Conservation (phyloP, 2,113 vertebrate species). For the Megaceryle torquata region DNA sequence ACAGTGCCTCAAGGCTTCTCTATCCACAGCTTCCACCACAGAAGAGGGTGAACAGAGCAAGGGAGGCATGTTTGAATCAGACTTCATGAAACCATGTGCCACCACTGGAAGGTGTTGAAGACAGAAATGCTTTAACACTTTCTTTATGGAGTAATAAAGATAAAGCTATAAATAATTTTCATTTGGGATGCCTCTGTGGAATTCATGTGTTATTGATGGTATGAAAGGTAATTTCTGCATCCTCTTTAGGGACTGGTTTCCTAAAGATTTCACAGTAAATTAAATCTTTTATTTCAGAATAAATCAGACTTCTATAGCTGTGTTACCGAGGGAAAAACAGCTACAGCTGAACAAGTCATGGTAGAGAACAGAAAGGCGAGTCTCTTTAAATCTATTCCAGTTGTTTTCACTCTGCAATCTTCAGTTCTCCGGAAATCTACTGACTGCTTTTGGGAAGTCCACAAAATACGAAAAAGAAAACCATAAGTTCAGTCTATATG, state of each 20-base stretch:
- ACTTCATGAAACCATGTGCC: not conserved
- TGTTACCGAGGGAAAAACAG: not conserved
- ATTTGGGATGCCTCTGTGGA: not conserved
- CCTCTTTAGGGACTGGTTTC: not conserved
- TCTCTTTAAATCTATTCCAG: not conserved
- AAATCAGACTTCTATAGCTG: not conserved
- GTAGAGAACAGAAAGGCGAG: not conserved
- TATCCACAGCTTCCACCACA: not conserved
- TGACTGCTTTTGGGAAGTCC: not conserved
- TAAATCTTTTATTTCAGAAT: not conserved
- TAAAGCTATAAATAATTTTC: not conserved
- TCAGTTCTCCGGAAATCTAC: not conserved
- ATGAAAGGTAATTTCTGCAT: not conserved
- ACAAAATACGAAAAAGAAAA: not conserved
- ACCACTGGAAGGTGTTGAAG: not conserved
- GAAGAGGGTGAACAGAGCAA: not conserved
- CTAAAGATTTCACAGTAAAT: not conserved
- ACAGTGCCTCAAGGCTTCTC: not conserved
- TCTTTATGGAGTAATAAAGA: not conserved
- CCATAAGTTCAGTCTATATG: rapidly evolving
- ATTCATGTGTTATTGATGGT: not conserved
- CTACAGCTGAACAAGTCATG: not conserved
- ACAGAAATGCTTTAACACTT: not conserved
- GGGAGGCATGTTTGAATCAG: not conserved
- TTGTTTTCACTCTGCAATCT: not conserved